Evolutionary conservation across 2,888 invertebrate species (phyloP), one percentile per base, ranked within the genome.

Genomic region (Candidula unifasciata): DNA sequence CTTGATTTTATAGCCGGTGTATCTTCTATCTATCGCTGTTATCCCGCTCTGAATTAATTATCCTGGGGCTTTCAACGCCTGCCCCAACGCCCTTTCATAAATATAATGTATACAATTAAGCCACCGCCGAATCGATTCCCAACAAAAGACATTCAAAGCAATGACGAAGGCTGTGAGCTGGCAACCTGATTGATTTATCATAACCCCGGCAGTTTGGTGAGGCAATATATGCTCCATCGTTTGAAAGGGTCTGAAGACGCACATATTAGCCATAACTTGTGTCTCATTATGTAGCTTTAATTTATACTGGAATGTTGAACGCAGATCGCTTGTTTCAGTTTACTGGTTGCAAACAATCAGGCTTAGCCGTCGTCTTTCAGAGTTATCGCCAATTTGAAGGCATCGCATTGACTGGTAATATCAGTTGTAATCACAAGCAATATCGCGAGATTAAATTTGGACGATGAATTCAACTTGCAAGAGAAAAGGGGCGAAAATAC

Each of bases 201-300:
- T n/a, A 66, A 27, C 66, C 10, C 24, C 27, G 27, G 27, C 27
- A n/a, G n/a, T 66, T 24, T 27, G 8, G 27, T 66, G 27, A 66
- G 10, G 27, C 24, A 66, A 66, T n/a, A 66, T n/a, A 66, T n/a
- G 66, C 66, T 27, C 66, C 66, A 66, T 66, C n/a, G 27, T 66
- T 66, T 10, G 27, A 66, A 10, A 8, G 66, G 27, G 27, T 5
- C n/a, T 24, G n/a, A 66, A n/a, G 27, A n/a, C 24, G 66, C 66
- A 24, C 66, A 27, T 24, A 66, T 66, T 66, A 27, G 66, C 66
- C 27, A 66, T 66, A 66, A n/a, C 66, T 66, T 66, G 66, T n/a
- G 66, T 66, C 66, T 66, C 27, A 27, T 66, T 66, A 66, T 66
- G 27, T 10, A 3, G 6, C 10, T n/a, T 66, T 66, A 66, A 27